Percentiles rank a stretch among this genome's conserved stretches.
Conservation (phyloP, 2,113 vertebrate genomes). For the Xyrauchen texanus region DNA sequence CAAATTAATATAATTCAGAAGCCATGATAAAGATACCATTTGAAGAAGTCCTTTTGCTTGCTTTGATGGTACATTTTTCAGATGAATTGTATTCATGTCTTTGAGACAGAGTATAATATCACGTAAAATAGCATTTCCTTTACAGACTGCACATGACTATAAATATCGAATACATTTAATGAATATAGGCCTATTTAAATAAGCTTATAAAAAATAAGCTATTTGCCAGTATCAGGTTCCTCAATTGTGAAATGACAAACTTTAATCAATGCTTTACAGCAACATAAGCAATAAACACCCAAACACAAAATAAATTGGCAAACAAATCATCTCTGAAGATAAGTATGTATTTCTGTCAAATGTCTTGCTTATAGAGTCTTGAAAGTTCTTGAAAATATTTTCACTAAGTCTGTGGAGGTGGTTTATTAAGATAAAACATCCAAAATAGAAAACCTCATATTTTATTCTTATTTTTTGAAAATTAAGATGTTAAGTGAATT, state of each 20-base stretch:
- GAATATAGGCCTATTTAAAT: neutral
- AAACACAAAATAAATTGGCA: constrained; percentile 8
- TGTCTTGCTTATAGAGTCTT: neutral
- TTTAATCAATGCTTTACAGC: constrained; percentile 15
- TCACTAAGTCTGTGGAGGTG: no score
- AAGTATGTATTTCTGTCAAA: neutral
- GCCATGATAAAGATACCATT: neutral
- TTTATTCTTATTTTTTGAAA: no score
- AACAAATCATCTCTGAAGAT: neutral
- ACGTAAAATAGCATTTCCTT: neutral
- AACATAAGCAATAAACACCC: neutral
- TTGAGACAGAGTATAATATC: neutral
- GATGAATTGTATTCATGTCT: neutral
- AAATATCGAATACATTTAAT: neutral
- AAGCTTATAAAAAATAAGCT: no score
- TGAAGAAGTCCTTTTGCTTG: neutral
- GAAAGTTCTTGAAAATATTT: no score
- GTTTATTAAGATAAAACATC: no score
- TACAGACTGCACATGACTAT: neutral
- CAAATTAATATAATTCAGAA: neutral
- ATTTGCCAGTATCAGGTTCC: neutral
- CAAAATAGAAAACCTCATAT: no score
- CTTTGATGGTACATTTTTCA: no score
- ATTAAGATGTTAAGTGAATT: no score
- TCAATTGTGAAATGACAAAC: constrained; percentile 13